Percentiles rank a stretch among this genome's conserved stretches.
Evolutionary conservation across 2,113 vertebrate genomes (phyloP).

Genomic region (Upupa epops): DNA sequence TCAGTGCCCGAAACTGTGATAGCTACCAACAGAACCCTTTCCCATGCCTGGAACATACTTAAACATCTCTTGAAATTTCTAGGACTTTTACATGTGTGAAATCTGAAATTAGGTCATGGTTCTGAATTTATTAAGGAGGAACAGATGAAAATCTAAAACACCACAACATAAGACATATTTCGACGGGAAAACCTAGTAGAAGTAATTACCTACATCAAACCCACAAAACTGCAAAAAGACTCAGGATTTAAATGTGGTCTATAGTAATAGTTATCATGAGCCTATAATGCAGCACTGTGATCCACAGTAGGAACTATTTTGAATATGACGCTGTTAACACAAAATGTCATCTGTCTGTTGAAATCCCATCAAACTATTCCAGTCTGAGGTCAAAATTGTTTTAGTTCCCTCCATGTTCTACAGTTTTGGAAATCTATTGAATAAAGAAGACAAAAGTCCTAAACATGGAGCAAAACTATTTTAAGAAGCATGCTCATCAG

Average conservation of each 20-base stretch:
- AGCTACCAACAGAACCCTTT: not conserved
- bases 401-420: slow-evolving; percentile 12
- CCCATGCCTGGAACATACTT: not conserved
- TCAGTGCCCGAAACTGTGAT: not conserved
- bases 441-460: slow-evolving; percentile 23
- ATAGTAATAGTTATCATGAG: not conserved
- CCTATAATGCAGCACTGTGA: not conserved
- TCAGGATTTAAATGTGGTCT: not conserved
- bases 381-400: slow-evolving; percentile 28
- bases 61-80: not conserved
- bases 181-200: not conserved
- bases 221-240: not conserved
- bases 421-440: slow-evolving; percentile 5
- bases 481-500: slow-evolving; percentile 43
- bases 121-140: not conserved
- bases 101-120: not conserved
- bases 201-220: not conserved
- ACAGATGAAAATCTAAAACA: not conserved
- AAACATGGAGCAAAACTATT: slow-evolving; percentile 7
- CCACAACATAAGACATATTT: not conserved
- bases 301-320: not conserved
- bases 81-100: not conserved
- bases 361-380: not conserved
- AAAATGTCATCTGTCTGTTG: not conserved
- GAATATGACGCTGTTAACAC: not conserved